Evolutionary conservation across 2,113 vertebrate genomes (phyloP).

Genomic region (Percina caprodes): DNA sequence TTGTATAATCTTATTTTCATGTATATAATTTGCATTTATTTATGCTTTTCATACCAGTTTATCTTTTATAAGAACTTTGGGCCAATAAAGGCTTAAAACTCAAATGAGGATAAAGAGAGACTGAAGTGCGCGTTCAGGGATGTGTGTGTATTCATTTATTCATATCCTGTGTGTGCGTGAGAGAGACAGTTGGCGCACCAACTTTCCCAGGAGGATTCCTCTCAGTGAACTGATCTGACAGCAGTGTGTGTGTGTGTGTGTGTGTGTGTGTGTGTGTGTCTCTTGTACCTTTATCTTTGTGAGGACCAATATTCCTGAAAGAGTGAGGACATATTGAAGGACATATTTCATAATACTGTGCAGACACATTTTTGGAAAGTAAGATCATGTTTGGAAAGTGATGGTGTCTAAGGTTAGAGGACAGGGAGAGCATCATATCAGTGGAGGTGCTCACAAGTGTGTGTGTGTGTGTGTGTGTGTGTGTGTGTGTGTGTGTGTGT

Average conservation of each 20-base stretch:
- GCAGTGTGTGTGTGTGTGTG: conserved; percentile 13
- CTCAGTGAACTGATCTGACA: conserved; percentile 22
- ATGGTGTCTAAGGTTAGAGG: neutral
- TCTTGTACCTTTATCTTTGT: neutral
- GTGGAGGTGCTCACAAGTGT: neutral
- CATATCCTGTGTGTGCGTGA: neutral
- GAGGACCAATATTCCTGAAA: neutral
- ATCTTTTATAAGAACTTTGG: no score
- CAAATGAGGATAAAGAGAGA: no score
- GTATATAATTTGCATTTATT: no score
- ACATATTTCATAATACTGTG: neutral
- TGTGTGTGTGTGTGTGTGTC: conserved; percentile 2
- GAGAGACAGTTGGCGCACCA: conserved; percentile 10
- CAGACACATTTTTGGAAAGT: neutral
- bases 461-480: neutral
- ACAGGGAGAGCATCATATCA: neutral
- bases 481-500: neutral
- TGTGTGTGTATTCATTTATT: no score
- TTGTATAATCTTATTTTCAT: no score
- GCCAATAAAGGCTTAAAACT: no score
- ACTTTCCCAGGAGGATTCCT: conserved; percentile 12
- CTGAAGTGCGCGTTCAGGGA: no score
- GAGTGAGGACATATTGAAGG: neutral
- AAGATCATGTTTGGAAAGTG: neutral
- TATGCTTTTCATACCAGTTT: no score